Evolutionary conservation across 2,113 vertebrate genomes (phyloP).

Genomic region (Ageneiosus marmoratus): DNA sequence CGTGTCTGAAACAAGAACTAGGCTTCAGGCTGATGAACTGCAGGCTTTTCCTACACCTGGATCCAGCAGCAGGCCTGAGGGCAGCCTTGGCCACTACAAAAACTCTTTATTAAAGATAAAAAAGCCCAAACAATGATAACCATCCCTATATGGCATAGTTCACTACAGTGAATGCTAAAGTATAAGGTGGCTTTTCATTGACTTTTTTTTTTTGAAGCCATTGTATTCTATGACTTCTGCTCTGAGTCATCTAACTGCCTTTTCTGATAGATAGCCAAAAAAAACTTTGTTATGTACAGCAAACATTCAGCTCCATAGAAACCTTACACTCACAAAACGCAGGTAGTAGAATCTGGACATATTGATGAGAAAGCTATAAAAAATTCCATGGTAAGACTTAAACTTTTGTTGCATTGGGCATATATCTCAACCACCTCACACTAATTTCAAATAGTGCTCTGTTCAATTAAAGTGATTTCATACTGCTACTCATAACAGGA

Average conservation of each 20-base stretch:
- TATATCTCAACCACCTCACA: conserved; percentile 50
- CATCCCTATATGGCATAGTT: conserved; percentile 5
- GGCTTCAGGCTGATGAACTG: conserved; percentile 28
- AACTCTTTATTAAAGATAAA: conserved; percentile 23
- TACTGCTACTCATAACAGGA: conserved; percentile 48
- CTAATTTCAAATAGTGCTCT: conserved; percentile 50
- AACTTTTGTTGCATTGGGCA: conserved; percentile 50
- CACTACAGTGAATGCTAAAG: not conserved
- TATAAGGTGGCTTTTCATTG: conserved; percentile 1
- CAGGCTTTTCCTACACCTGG: conserved; percentile 24
- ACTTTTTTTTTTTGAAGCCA: not conserved
- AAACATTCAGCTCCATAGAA: conserved; percentile 51
- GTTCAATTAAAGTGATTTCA: conserved; percentile 55
- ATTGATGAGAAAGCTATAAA: conserved; percentile 52
- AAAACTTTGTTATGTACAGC: conserved; percentile 39
- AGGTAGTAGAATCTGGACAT: conserved; percentile 41
- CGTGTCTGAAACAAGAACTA: conserved; percentile 15
- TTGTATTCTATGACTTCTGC: not conserved
- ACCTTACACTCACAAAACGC: conserved; percentile 36
- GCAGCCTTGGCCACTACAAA: conserved; percentile 19
- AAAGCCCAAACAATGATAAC: conserved; percentile 19
- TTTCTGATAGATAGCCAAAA: conserved; percentile 40
- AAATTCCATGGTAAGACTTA: conserved; percentile 50
- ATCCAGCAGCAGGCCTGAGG: not conserved
- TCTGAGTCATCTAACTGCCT: conserved; percentile 43